phyloP scores from a whole-genome alignment of 1,140 invertebrate genomes.

The Aphidius gifuensis region DNA sequence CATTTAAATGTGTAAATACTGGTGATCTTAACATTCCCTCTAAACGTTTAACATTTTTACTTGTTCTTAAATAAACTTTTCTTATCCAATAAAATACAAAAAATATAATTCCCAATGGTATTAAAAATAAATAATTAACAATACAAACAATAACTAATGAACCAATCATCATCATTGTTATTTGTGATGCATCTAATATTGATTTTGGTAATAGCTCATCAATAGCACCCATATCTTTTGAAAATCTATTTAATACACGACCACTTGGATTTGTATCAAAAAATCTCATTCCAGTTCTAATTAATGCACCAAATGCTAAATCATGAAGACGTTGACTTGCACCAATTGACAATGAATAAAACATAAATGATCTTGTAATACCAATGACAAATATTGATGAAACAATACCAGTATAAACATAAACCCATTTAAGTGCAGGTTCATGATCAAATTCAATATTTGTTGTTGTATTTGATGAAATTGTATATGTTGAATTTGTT shows the following conservation, averaged over 20 bases:
- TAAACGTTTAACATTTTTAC: conserved; percentile 76
- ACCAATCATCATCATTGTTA: conserved; percentile 61
- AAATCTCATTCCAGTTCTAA: conserved; percentile 63
- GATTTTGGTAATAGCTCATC: conserved; percentile 77
- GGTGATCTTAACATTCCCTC: conserved; percentile 78
- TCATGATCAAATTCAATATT: conserved; percentile 11
- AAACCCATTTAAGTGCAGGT: conserved; percentile 44
- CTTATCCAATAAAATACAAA: conserved; percentile 69
- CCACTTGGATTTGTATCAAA: conserved; percentile 74
- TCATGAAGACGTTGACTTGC: conserved; percentile 65
- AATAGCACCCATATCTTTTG: conserved; percentile 73
- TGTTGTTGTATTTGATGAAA: not conserved
- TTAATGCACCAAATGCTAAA: conserved; percentile 61
- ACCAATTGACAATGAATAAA: conserved; percentile 63
- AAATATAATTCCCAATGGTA: conserved; percentile 65
- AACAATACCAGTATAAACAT: conserved; percentile 53
- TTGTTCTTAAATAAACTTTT: conserved; percentile 73
- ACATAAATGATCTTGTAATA: conserved; percentile 52
- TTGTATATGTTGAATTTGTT: not conserved
- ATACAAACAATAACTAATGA: conserved; percentile 66
- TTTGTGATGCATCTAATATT: conserved; percentile 71
- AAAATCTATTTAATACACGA: conserved; percentile 68
- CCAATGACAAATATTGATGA: conserved; percentile 47
- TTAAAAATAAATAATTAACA: conserved; percentile 68
- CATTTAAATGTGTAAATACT: conserved; percentile 84